Conservation (phyloP, 2,113 vertebrate species). For the Crypturellus undulatus region DNA sequence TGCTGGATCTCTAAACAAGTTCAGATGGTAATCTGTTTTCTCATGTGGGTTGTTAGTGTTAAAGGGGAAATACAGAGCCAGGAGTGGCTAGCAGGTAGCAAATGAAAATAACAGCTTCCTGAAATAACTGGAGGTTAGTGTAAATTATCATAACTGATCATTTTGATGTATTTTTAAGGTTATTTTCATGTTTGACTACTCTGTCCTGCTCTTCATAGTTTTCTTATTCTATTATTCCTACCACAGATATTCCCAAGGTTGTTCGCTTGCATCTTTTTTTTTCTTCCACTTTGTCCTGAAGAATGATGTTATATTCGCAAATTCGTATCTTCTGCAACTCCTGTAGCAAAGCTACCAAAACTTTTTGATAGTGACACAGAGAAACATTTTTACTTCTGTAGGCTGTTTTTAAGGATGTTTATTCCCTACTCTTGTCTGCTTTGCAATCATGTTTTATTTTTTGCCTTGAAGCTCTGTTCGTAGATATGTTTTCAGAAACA, state of each 20-base stretch:
- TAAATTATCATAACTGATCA: not conserved
- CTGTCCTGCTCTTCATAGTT: not conserved
- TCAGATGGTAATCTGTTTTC: not conserved
- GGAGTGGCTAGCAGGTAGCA: not conserved
- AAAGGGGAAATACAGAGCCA: not conserved
- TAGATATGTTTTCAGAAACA: not conserved
- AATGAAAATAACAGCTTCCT: not conserved
- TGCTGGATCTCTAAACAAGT: not conserved
- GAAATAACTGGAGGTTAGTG: not conserved
- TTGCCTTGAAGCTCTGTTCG: not conserved
- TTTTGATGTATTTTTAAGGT: not conserved
- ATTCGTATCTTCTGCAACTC: not conserved
- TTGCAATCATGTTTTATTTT: not conserved
- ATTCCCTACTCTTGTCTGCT: not conserved
- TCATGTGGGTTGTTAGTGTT: not conserved
- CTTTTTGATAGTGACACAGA: not conserved
- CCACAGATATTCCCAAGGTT: not conserved
- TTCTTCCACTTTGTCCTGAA: no score
- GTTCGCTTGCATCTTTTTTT: not conserved
- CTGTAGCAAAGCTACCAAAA: not conserved
- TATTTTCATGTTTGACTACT: not conserved
- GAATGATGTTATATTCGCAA: not conserved
- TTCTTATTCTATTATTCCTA: not conserved
- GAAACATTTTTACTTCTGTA: fast-evolving
- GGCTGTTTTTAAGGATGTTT: not conserved